Conservation (phyloP, 2,888 invertebrate species). For the Bellardia pandia region DNA sequence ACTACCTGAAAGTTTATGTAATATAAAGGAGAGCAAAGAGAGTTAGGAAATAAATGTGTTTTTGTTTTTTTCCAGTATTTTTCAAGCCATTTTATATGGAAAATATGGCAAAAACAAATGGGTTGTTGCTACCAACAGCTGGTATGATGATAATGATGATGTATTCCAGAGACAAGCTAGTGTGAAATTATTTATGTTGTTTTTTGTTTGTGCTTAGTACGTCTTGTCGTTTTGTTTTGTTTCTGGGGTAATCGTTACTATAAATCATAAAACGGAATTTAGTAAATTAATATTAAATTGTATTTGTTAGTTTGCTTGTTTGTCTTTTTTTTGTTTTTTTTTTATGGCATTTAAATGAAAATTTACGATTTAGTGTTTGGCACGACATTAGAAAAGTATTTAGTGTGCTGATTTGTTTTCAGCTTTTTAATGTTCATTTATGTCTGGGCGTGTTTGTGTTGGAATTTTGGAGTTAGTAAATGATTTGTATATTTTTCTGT, state of each 20-base stretch:
- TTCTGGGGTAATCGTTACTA: slow-evolving; percentile 62
- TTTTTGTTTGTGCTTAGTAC: slow-evolving; percentile 3
- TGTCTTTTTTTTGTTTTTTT: slow-evolving; percentile 36
- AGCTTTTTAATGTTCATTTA: slow-evolving; percentile 2
- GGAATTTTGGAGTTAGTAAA: slow-evolving; percentile 19
- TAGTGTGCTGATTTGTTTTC: slow-evolving; percentile 41
- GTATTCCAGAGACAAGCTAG: slow-evolving; percentile 11
- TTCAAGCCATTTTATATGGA: background rate
- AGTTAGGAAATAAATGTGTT: slow-evolving; percentile 1
- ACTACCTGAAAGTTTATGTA: slow-evolving; percentile 41
- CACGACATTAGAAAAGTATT: slow-evolving; percentile 47
- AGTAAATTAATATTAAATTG: slow-evolving; percentile 69
- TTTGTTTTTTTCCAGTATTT: slow-evolving; percentile 24
- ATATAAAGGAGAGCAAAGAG: background rate
- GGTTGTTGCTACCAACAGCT: background rate
- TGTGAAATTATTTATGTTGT: slow-evolving; percentile 41
- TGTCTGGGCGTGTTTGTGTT: slow-evolving; percentile 26
- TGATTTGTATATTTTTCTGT: slow-evolving; percentile 28
- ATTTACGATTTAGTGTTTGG: slow-evolving; percentile 69
- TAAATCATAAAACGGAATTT: slow-evolving; percentile 71
- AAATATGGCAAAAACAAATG: background rate
- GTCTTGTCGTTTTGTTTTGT: slow-evolving; percentile 46
- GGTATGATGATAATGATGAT: background rate
- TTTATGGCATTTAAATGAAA: slow-evolving; percentile 71
- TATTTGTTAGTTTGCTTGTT: slow-evolving; percentile 45